Percentiles rank a stretch among this genome's conserved stretches.
Evolutionary conservation across 2,797 vertebrate species (phyloP).

Genomic region (Clarias laeviceps): DNA sequence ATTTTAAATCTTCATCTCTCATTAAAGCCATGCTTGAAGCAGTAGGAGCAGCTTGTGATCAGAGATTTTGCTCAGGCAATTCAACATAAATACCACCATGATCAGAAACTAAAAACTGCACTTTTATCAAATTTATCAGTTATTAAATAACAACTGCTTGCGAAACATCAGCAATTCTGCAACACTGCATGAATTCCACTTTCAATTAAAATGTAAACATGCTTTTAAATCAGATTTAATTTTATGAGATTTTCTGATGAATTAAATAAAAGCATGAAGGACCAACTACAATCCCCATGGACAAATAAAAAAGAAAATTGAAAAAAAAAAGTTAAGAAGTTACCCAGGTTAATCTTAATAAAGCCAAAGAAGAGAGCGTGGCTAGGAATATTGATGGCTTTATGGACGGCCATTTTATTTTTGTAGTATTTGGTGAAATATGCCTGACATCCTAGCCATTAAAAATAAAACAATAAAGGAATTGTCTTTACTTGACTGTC

Average conservation of each 20-base stretch:
- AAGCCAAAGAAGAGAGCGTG: not conserved
- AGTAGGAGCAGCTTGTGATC: not conserved
- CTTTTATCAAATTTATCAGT: not conserved
- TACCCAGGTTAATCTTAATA: not conserved
- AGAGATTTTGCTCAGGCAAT: not conserved
- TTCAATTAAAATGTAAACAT: slow-evolving; percentile 3
- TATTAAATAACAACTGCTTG: not conserved
- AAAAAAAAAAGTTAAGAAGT: not conserved
- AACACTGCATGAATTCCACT: not conserved
- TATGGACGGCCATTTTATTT: not conserved
- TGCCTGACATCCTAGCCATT: not conserved
- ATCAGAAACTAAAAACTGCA: not conserved
- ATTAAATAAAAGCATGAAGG: not conserved
- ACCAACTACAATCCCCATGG: too few relatives aligned
- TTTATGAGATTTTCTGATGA: not conserved
- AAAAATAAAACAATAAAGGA: not conserved
- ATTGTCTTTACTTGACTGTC: not conserved
- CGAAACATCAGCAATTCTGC: not conserved
- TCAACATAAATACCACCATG: not conserved
- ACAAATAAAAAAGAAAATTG: not conserved
- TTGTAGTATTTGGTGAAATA: not conserved
- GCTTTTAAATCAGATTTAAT: not conserved
- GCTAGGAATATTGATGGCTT: not conserved
- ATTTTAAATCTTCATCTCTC: not conserved
- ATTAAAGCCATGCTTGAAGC: not conserved